These are phyloP conservation scores for Rhabdomys pumilio DNA, from an alignment of 2,797 vertebrate species.

Conservation along the genomic window DNA sequence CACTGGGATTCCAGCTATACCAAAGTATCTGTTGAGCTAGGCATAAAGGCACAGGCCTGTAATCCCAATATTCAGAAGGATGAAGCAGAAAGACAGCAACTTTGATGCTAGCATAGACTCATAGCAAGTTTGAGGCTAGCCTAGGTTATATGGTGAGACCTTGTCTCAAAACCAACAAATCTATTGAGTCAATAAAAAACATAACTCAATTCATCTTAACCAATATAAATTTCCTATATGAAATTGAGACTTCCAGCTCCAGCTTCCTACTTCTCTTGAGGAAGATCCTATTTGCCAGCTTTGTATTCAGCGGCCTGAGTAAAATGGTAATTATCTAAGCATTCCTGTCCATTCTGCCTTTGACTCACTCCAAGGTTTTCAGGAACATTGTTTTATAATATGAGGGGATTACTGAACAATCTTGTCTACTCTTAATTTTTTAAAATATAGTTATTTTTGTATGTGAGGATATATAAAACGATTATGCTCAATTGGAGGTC, in stretches of 20 bases:
- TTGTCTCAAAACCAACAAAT: neutral
- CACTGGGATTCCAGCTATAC: neutral
- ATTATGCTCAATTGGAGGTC: neutral
- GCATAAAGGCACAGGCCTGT: neutral
- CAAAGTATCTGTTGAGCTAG: neutral
- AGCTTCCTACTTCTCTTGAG: neutral
- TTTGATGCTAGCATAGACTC: neutral
- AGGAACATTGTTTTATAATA: neutral
- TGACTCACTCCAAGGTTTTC: neutral
- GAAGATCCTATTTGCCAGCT: neutral
- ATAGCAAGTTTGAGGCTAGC: neutral
- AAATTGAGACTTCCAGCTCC: conserved; percentile 9
- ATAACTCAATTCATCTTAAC: neutral
- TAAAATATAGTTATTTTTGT: neutral
- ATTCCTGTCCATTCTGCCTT: conserved; percentile 32
- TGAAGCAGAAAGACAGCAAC: neutral
- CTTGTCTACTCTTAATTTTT: neutral
- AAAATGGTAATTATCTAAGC: neutral
- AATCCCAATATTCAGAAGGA: neutral
- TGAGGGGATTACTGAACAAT: neutral
- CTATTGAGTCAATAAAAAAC: neutral
- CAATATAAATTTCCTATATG: neutral
- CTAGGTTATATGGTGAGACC: neutral
- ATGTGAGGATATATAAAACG: neutral
- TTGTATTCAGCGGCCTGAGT: neutral